These are phyloP conservation scores for Elephantulus edwardii DNA, from an alignment of 2,113 vertebrate species.

Conservation along the genomic window DNA sequence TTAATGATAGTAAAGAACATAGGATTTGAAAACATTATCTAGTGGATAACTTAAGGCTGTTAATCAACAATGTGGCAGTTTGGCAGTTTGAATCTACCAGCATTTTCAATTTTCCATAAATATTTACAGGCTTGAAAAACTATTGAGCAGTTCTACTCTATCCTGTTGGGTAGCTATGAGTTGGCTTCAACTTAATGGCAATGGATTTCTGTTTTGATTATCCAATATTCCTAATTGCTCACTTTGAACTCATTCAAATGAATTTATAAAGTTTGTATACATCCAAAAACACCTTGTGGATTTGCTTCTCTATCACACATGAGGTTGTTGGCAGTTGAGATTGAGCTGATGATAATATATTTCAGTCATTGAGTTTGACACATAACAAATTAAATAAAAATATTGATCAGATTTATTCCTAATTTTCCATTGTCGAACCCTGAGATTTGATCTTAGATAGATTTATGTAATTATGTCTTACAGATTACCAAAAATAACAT, in stretches of 20 bases:
- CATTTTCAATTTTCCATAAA: not conserved
- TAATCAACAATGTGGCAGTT: not conserved
- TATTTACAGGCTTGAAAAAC: not conserved
- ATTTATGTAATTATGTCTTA: slow-evolving; percentile 30
- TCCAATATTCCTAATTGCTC: too few species aligned
- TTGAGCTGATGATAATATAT: not conserved
- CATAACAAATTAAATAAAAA: slow-evolving; percentile 19
- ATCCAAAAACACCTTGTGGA: too few species aligned
- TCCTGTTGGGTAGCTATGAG: too few species aligned
- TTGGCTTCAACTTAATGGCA: too few species aligned
- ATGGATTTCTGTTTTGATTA: too few species aligned
- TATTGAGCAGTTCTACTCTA: not conserved
- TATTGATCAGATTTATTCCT: not conserved
- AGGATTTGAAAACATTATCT: not conserved
- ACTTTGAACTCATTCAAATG: too few species aligned
- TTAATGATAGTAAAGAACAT: slow-evolving; percentile 32
- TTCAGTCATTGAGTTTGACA: not conserved
- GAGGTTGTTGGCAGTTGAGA: too few species aligned
- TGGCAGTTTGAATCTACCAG: not conserved
- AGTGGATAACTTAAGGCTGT: not conserved
- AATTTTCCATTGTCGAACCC: slow-evolving; percentile 13
- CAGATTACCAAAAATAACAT: slow-evolving; percentile 38
- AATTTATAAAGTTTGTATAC: too few species aligned
- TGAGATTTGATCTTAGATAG: not conserved
- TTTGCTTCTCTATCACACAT: not conserved